These are phyloP conservation scores for Carlito syrichta DNA, from an alignment of 2,113 vertebrate genomes.

Conservation along the genomic window DNA sequence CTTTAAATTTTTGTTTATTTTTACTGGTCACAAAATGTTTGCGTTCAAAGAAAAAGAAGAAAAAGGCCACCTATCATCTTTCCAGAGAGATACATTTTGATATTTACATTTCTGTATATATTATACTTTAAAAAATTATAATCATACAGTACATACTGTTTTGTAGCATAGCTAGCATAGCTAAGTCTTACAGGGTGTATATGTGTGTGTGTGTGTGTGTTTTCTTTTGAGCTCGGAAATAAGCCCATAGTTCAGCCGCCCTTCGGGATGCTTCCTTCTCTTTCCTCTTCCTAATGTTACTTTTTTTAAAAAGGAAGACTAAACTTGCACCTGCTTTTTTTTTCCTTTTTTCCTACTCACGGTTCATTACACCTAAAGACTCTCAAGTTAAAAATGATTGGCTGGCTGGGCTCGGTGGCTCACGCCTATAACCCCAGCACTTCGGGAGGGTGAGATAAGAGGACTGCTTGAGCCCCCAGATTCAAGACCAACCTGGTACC, in stretches of 20 bases:
- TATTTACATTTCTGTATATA: not conserved
- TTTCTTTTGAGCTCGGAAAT: not conserved
- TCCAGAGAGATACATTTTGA: not conserved
- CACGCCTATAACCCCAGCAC: no score
- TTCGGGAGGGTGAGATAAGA: no score
- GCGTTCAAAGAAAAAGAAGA: not conserved
- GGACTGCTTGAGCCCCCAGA: no score
- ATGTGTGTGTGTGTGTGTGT: not conserved
- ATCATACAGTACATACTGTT: not conserved
- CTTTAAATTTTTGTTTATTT: conserved; percentile 11
- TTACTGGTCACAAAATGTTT: not conserved
- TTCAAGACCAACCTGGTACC: no score
- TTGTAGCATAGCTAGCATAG: not conserved
- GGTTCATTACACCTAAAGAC: not conserved
- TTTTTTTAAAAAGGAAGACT: not conserved
- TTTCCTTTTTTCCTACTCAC: not conserved
- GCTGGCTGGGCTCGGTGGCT: no score
- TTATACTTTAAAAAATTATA: not conserved
- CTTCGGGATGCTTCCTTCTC: not conserved
- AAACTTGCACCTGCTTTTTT: not conserved
- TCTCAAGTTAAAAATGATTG: no score
- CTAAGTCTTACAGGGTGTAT: not conserved
- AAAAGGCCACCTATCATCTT: not conserved
- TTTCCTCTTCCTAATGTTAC: not conserved
- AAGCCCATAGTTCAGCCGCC: not conserved